Evolutionary conservation across 2,797 vertebrate species (phyloP).

Genomic region (Rousettus madagascariensis): DNA sequence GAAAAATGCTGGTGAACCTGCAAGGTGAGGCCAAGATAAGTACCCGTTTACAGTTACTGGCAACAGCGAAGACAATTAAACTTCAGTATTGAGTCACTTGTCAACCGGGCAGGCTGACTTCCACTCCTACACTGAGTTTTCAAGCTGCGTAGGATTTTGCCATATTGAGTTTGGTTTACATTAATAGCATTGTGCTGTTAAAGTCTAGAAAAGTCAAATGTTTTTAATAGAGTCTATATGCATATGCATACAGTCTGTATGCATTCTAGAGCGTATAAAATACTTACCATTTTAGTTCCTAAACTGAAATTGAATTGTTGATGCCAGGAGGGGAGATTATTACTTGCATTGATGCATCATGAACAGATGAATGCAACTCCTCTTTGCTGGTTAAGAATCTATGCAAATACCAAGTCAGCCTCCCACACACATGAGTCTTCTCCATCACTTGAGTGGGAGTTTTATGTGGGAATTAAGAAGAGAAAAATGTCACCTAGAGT

Average conservation of each 20-base stretch:
- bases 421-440: conserved; percentile 58
- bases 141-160: conserved; percentile 43
- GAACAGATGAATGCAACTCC: background rate
- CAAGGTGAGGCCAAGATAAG: conserved; percentile 61
- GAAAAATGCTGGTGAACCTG: conserved; percentile 81
- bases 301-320: conserved; percentile 13
- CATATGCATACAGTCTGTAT: background rate
- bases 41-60: conserved; percentile 71
- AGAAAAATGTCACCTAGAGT: conserved; percentile 64
- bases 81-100: conserved; percentile 60
- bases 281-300: background rate
- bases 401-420: conserved; percentile 41
- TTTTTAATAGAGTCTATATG: background rate
- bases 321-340: background rate
- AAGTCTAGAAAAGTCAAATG: conserved; percentile 8
- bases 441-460: conserved; percentile 66
- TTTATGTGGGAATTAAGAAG: conserved; percentile 66
- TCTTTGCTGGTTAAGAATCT: conserved; percentile 28
- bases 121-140: conserved; percentile 10
- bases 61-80: conserved; percentile 72
- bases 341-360: background rate
- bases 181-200: conserved; percentile 4
- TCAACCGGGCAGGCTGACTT: conserved; percentile 33
- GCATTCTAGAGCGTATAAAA: background rate
- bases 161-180: background rate